phyloP scores from a whole-genome alignment of 2,797 vertebrate species.

The Spatula clypeata region DNA sequence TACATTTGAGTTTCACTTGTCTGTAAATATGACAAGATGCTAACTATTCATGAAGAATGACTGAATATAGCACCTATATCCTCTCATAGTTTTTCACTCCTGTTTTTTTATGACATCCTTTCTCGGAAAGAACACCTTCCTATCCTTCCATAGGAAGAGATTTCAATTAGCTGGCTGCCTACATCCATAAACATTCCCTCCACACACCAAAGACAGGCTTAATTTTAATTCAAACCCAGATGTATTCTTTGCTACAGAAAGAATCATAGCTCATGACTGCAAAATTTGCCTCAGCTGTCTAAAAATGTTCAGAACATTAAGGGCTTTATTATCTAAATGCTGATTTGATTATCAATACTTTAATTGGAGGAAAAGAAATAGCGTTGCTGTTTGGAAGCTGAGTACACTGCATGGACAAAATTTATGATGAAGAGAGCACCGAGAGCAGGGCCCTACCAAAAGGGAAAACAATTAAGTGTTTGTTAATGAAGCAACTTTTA shows the following conservation, averaged over 20 bases:
- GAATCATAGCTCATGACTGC: background rate
- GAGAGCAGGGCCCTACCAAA: background rate
- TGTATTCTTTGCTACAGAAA: background rate
- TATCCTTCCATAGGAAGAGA: background rate
- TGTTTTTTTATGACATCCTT: background rate
- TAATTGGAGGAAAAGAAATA: background rate
- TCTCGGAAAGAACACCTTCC: background rate
- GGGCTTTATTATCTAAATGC: constrained; percentile 48
- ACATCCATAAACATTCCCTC: background rate
- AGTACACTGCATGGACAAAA: background rate
- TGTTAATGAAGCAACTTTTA: constrained; percentile 24
- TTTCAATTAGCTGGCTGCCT: constrained; percentile 1
- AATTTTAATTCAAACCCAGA: constrained; percentile 26
- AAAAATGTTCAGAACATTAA: constrained; percentile 43
- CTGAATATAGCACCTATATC: background rate
- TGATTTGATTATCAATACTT: constrained; percentile 67
- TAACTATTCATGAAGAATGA: constrained; percentile 30
- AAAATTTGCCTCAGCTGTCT: constrained; percentile 57
- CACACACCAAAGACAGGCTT: background rate
- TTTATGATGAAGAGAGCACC: background rate
- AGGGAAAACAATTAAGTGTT: constrained; percentile 7
- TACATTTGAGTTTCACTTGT: constrained; percentile 5
- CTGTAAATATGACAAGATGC: constrained; percentile 53
- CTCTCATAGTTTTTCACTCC: background rate
- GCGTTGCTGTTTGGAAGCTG: background rate